Evolutionary conservation across 2,888 invertebrate species (phyloP).

Genomic region (Bhutanitis thaidina): DNA sequence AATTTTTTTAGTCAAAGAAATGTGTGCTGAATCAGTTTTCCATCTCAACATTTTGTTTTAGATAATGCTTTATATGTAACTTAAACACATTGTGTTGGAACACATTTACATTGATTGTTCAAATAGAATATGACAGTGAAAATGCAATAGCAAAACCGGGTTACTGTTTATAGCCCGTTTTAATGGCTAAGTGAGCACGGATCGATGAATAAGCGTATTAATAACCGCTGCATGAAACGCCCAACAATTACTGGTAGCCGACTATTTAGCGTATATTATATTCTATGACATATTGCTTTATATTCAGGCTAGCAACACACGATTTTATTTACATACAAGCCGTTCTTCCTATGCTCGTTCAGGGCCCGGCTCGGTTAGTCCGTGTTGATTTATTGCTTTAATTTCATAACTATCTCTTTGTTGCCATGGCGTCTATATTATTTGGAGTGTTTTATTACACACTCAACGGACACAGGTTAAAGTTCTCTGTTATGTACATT

Average conservation of each 20-base stretch:
- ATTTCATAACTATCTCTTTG: constrained; percentile 79
- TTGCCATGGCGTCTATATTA: constrained; percentile 53
- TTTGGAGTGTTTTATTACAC: constrained; percentile 22
- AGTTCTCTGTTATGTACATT: no score
- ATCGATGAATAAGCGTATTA: constrained; percentile 18
- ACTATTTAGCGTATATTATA: constrained; percentile 48
- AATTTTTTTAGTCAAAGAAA: no score
- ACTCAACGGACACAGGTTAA: background rate
- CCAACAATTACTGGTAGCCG: constrained; percentile 43
- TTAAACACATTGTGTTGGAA: no score
- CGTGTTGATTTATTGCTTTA: constrained; percentile 74
- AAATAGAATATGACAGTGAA: no score
- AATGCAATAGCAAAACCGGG: background rate
- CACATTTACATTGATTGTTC: no score
- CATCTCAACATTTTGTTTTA: no score
- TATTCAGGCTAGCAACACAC: constrained; percentile 53
- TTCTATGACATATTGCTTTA: constrained; percentile 63
- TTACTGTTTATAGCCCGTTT: constrained; percentile 5
- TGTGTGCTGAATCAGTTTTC: no score
- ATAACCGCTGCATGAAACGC: constrained; percentile 13
- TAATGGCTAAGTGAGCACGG: constrained; percentile 2
- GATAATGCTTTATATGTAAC: no score
- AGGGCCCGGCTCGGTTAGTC: constrained; percentile 52
- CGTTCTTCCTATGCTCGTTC: constrained; percentile 47
- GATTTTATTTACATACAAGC: constrained; percentile 71